Conservation (phyloP, 2,888 invertebrate genomes). For the Baccha elongata region DNA sequence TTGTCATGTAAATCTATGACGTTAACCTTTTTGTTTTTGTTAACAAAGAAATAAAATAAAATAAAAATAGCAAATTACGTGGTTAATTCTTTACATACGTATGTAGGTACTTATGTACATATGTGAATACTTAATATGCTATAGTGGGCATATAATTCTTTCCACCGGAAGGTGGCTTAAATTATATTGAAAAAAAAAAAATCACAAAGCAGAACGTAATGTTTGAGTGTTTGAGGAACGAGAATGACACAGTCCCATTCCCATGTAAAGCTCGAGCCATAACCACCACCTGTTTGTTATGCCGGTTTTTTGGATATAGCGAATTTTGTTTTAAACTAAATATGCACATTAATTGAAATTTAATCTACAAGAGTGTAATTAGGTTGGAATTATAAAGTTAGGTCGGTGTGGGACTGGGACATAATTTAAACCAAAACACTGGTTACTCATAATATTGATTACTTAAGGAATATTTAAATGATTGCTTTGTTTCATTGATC, state of each 20-base stretch:
- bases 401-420: constrained; percentile 8
- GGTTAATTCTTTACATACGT: constrained; percentile 2
- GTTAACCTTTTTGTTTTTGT: constrained; percentile 43
- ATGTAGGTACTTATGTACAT: background rate
- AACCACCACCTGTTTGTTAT: constrained; percentile 33
- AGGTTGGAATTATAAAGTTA: background rate
- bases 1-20: constrained; percentile 50
- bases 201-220: constrained; percentile 40
- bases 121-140: constrained; percentile 26
- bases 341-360: constrained; percentile 25
- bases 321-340: constrained; percentile 1
- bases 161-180: constrained; percentile 56
- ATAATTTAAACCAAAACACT: background rate
- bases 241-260: constrained; percentile 20
- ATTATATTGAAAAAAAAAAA: constrained; percentile 42
- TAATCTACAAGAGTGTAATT: constrained; percentile 28
- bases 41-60: constrained; percentile 27
- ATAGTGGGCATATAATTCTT: constrained; percentile 54
- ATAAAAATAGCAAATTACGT: constrained; percentile 50
- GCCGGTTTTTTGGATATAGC: background rate
- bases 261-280: constrained; percentile 6
- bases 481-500: background rate
- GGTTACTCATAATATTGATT: background rate
- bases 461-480: background rate
- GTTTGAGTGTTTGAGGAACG: background rate